A percentile compares a stretch with the other conserved stretches of the same genome.
These are phyloP conservation scores for Seriola rivoliana DNA, from an alignment of 2,113 vertebrate species.

Conservation along the genomic window DNA sequence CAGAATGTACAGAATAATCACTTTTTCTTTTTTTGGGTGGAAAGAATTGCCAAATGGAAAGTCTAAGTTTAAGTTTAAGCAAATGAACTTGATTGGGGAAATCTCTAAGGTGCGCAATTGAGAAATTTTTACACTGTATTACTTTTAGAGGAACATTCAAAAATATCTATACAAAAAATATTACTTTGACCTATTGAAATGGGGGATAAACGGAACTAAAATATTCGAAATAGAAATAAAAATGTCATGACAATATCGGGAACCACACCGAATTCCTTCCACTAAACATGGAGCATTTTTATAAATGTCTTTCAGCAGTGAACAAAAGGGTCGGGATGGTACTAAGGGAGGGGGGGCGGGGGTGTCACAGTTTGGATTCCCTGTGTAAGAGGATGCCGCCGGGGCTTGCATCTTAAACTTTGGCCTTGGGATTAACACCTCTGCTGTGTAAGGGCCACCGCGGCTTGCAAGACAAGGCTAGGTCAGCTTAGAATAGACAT, in stretches of 20 bases:
- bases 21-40: not conserved
- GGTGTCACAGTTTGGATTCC: slow-evolving; percentile 30
- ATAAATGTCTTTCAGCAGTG: slow-evolving; percentile 28
- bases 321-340: slow-evolving; percentile 6
- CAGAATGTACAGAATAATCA: slow-evolving; percentile 31
- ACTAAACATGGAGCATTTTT: not conserved
- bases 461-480: slow-evolving; percentile 34
- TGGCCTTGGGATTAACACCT: slow-evolving; percentile 48
- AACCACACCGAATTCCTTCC: not conserved
- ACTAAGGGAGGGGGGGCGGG: too few species aligned
- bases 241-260: too few species aligned
- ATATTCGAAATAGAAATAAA: not conserved
- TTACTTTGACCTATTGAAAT: too few species aligned
- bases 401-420: slow-evolving; percentile 41
- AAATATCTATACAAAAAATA: not conserved
- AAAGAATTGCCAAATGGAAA: not conserved
- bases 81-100: not conserved
- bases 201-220: not conserved
- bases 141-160: not conserved
- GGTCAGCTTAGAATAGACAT: slow-evolving; percentile 73
- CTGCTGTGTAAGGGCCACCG: slow-evolving; percentile 14
- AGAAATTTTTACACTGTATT: not conserved
- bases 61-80: too few species aligned
- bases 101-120: not conserved
- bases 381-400: slow-evolving; percentile 35